Evolutionary conservation across 2,113 vertebrate genomes (phyloP).

Genomic region (Mustela lutreola): DNA sequence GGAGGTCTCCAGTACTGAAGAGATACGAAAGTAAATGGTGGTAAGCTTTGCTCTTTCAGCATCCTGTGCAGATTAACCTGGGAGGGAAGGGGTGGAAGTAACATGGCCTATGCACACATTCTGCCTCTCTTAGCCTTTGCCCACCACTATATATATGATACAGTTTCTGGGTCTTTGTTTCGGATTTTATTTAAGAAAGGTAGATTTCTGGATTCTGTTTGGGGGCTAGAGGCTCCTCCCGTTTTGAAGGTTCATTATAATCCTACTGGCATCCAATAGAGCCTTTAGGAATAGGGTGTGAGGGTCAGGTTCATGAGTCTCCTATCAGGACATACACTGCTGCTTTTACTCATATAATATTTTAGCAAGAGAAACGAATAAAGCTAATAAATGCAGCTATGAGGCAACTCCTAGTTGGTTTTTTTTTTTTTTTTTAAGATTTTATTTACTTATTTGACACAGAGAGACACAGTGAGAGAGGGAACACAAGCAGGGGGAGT

Average conservation of each 20-base stretch:
- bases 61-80: not conserved
- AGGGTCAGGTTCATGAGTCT: not conserved
- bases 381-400: not conserved
- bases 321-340: not conserved
- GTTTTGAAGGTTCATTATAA: not conserved
- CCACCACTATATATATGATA: too few relatives aligned
- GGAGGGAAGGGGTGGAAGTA: not conserved
- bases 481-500: too few relatives aligned
- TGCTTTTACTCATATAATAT: not conserved
- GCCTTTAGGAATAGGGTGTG: not conserved
- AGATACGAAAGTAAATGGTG: not conserved
- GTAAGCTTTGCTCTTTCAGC: not conserved
- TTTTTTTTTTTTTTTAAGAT: too few relatives aligned
- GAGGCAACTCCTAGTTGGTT: too few relatives aligned
- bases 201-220: not conserved
- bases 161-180: not conserved
- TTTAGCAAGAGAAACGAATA: not conserved
- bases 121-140: not conserved
- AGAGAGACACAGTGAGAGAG: too few relatives aligned
- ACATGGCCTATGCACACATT: not conserved
- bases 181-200: slow-evolving; percentile 1
- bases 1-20: not conserved
- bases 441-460: too few relatives aligned
- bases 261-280: not conserved
- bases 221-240: not conserved